phyloP scores from a whole-genome alignment of 1,140 invertebrate species.

The Bombus vancouverensis region DNA sequence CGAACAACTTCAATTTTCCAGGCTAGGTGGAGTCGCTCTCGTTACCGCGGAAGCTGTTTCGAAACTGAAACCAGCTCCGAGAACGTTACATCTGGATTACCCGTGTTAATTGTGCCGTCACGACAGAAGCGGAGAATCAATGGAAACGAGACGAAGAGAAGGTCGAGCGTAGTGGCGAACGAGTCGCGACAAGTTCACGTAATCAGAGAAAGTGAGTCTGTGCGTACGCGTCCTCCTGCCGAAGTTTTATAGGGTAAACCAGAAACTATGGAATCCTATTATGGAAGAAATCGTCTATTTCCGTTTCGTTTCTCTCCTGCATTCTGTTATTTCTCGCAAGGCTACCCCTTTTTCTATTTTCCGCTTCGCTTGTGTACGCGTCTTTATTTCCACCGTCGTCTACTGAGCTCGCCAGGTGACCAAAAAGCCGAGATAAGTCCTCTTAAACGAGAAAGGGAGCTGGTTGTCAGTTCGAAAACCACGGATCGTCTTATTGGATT shows the following conservation, averaged over 20 bases:
- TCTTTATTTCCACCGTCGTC: neutral
- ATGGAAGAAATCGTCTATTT: constrained; percentile 22
- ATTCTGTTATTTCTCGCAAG: neutral
- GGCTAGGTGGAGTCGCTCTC: constrained; percentile 34
- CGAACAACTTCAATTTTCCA: constrained; percentile 37
- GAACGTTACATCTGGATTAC: constrained; percentile 50
- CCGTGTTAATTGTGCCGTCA: constrained; percentile 47
- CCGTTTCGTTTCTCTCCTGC: neutral
- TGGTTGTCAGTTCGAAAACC: neutral
- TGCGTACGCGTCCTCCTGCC: neutral
- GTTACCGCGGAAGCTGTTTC: constrained; percentile 49
- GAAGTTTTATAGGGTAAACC: constrained; percentile 37
- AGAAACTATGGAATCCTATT: constrained; percentile 37
- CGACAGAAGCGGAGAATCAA: constrained; percentile 26
- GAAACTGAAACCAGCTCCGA: constrained; percentile 49
- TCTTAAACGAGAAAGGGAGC: neutral
- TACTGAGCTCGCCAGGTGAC: no score
- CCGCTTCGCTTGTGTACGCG: neutral
- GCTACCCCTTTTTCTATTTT: neutral
- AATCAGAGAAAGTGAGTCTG: constrained; percentile 31
- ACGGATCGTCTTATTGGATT: neutral
- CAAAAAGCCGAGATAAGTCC: constrained; percentile 6
- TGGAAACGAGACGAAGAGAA: constrained; percentile 21
- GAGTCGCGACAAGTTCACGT: constrained; percentile 26
- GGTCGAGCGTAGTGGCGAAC: constrained; percentile 27